Conservation (phyloP, 2,888 invertebrate species). For the Drosophila flavopinicola region DNA sequence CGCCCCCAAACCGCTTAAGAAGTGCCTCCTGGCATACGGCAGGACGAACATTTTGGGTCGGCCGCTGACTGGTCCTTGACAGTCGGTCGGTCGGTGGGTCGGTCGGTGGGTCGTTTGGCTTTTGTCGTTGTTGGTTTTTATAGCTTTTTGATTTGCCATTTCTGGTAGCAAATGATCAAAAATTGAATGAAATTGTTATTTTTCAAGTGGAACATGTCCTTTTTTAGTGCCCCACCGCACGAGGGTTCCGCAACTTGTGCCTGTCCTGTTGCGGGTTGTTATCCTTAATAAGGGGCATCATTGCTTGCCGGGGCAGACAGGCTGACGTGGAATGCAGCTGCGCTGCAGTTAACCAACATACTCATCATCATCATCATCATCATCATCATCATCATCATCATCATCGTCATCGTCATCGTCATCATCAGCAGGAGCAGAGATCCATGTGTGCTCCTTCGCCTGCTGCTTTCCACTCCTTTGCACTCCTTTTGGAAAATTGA, state of each 20-base stretch:
- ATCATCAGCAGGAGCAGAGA: background rate
- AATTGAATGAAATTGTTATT: conserved; percentile 81
- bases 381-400: conserved; percentile 8
- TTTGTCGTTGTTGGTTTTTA: conserved; percentile 74
- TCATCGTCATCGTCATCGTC: conserved; percentile 6
- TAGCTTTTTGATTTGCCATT: conserved; percentile 82
- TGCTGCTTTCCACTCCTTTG: conserved; percentile 14
- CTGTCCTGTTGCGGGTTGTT: conserved; percentile 76
- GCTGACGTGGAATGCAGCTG: conserved; percentile 31
- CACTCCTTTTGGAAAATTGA: conserved; percentile 78
- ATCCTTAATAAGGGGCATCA: conserved; percentile 73
- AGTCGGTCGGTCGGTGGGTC: conserved; percentile 24
- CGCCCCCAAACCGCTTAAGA: conserved; percentile 72
- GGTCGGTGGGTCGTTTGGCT: conserved; percentile 31
- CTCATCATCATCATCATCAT: conserved; percentile 3
- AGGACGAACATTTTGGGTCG: conserved; percentile 51
- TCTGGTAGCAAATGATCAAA: conserved; percentile 82
- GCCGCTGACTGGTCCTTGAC: conserved; percentile 28
- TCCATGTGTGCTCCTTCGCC: background rate
- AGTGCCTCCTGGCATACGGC: conserved; percentile 48
- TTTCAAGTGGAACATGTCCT: conserved; percentile 81
- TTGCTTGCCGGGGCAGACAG: conserved; percentile 14
- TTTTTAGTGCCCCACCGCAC: conserved; percentile 41
- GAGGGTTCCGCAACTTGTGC: conserved; percentile 44
- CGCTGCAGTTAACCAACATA: conserved; percentile 31